These are phyloP conservation scores for Papilio machaon DNA, from an alignment of 1,140 invertebrate species.

Conservation along the genomic window DNA sequence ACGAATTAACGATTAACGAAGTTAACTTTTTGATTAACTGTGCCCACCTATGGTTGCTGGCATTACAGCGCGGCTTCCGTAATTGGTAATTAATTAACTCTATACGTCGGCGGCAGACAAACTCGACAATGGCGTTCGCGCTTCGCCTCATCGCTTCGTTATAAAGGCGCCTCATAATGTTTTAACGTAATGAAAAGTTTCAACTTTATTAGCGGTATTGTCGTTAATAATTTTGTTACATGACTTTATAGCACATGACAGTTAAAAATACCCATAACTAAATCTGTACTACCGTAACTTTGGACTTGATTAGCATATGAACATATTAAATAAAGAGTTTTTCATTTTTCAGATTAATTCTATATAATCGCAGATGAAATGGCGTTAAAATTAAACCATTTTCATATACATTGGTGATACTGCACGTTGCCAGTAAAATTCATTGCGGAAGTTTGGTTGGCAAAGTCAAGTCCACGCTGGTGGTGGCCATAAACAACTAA, in stretches of 20 bases:
- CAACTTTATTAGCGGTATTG: constrained; percentile 11
- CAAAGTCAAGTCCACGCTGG: constrained; percentile 2
- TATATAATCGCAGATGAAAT: background rate
- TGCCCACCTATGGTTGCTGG: too few relatives aligned
- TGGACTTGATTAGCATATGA: background rate
- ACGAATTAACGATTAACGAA: too few relatives aligned
- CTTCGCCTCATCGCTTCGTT: constrained; percentile 15
- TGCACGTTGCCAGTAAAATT: background rate
- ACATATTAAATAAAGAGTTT: too few relatives aligned
- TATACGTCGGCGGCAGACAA: constrained; percentile 18
- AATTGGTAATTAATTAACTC: constrained; percentile 27
- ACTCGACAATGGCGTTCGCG: constrained; percentile 20
- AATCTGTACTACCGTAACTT: background rate
- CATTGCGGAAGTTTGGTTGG: background rate
- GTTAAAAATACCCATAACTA: background rate
- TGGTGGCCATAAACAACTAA: constrained; percentile 3
- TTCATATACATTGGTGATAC: constrained; percentile 1
- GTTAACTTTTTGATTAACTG: too few relatives aligned
- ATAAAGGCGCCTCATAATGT: constrained; percentile 14
- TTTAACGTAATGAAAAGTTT: constrained; percentile 19
- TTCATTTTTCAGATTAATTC: background rate
- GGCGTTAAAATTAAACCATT: background rate
- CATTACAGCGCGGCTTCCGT: constrained; percentile 11
- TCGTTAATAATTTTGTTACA: constrained; percentile 5
- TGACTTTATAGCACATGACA: background rate